Evolutionary conservation across 2,113 vertebrate genomes (phyloP), one percentile per base, ranked within the genome.

Genomic region (Phrynocephalus versicolor): DNA sequence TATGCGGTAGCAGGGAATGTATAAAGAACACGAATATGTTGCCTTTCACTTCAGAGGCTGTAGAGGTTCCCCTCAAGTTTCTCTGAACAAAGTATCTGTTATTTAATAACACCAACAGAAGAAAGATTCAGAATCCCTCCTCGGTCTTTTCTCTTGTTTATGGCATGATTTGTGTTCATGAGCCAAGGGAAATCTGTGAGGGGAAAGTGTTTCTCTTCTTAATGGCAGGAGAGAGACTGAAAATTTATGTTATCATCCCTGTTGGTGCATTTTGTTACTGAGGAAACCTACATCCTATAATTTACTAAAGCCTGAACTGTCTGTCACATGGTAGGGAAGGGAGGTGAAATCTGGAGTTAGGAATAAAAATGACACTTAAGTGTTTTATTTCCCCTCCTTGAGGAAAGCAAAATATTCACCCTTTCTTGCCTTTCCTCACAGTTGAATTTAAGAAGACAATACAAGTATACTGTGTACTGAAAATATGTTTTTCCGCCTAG

Each of bases 241-340:
- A 92, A 87, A 82, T 86, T 93, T 85, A 87, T 18, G 8, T 79
- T 83, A 86, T 83, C 45, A 3, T 89, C 92, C 91, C 89, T 83
- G 45, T 84, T 89, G 90, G 83, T 88, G 65, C 90, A 93, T 93
- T 87, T 79, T 90, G 60, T 94, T 95, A 90, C 91, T 88, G 5
- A 51, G 33, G 79, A 91, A 90, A 55, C 83, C 85, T 2, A 0
- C 79, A 86, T 91, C 87, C 80, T 89, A 83, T 82, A 90, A 91
- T 85, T 70, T 88, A 79, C 79, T 88, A 81, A 83, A 25, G 71
- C 16, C 35, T 83, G 83, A 0, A 0, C 72, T 74, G 58, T 80
- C 41, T 86, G 89, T 92, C 88, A 73, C 75, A 62, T 88, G 84
- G 80, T n/a, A 39, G 39, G 27, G 21, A 37, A 80, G 2, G 23